phyloP scores from a whole-genome alignment of 2,888 invertebrate species.

The Psylliodes chrysocephalus region DNA sequence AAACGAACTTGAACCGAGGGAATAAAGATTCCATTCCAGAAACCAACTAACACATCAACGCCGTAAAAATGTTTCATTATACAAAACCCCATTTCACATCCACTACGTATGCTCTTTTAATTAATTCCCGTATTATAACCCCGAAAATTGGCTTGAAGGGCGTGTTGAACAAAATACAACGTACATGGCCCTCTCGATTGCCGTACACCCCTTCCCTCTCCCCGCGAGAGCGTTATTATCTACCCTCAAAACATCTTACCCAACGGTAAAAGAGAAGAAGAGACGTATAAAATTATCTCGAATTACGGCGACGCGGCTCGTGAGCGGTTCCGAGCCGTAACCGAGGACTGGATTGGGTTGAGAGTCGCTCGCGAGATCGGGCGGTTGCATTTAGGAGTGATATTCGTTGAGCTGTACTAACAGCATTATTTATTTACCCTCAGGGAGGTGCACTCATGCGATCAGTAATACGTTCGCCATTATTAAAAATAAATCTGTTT shows the following conservation, averaged over 20 bases:
- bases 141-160: conserved; percentile 49
- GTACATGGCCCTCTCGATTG: conserved; percentile 42
- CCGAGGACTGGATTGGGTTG: conserved; percentile 48
- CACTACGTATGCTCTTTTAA: conserved; percentile 37
- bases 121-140: conserved; percentile 47
- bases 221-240: conserved; percentile 57
- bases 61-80: conserved; percentile 40
- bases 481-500: conserved; percentile 63
- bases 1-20: conserved; percentile 14
- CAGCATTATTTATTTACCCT: conserved; percentile 64
- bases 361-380: conserved; percentile 28
- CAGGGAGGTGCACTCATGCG: conserved; percentile 58
- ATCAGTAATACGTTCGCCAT: conserved; percentile 58
- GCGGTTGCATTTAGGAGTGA: conserved; percentile 48
- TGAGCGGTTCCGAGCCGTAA: conserved; percentile 40
- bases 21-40: conserved; percentile 23
- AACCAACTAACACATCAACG: conserved; percentile 17
- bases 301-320: conserved; percentile 57
- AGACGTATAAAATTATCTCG: conserved; percentile 61
- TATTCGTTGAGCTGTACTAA: conserved; percentile 62
- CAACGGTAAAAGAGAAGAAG: conserved; percentile 60
- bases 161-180: conserved; percentile 42
- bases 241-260: conserved; percentile 60
- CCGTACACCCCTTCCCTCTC: conserved; percentile 36
- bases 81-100: conserved; percentile 45